Evolutionary conservation across 35 echinoderm and acorn worm species (phyloP).

Genomic region (Heliocidaris tuberculata): DNA sequence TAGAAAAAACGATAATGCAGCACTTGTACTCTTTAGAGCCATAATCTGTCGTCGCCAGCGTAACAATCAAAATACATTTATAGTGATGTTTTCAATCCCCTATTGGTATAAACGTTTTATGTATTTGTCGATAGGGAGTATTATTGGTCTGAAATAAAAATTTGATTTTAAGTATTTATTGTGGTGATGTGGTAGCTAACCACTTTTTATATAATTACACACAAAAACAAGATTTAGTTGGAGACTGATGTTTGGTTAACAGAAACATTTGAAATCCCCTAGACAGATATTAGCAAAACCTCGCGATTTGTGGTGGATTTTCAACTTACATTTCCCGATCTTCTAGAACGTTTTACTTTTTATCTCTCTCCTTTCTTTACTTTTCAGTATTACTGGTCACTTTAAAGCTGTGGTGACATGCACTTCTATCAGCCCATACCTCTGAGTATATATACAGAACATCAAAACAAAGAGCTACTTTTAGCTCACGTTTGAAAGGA

Average conservation of each 20-base stretch:
- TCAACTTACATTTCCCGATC: neutral
- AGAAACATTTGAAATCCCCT: neutral
- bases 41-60: neutral
- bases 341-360: neutral
- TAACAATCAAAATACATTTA: neutral
- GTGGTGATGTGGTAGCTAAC: neutral
- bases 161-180: neutral
- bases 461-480: neutral
- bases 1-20: neutral
- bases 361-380: neutral
- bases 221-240: neutral
- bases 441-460: neutral
- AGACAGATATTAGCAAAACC: neutral
- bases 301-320: neutral
- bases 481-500: too few relatives aligned
- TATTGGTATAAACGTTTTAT: neutral
- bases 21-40: neutral
- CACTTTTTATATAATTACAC: neutral
- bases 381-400: neutral
- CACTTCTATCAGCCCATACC: neutral
- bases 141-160: neutral
- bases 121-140: neutral
- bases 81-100: neutral
- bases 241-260: neutral
- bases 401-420: neutral